Evolutionary conservation across 2,888 invertebrate species (phyloP).

Genomic region (Halictus quadricinctus): DNA sequence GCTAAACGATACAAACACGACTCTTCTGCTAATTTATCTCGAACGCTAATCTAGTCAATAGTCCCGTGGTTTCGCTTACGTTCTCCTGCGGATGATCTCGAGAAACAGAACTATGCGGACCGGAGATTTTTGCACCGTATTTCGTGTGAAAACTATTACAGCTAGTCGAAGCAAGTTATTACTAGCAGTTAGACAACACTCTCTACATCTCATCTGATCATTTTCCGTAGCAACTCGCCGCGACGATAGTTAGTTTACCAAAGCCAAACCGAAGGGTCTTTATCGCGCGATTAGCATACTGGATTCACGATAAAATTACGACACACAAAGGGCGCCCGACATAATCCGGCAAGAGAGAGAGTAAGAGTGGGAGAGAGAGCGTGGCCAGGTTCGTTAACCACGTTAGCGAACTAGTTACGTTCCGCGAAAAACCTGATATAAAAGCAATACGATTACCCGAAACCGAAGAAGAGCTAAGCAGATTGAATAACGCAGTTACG

Average conservation of each 20-base stretch:
- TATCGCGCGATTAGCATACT: not conserved
- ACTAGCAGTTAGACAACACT: not conserved
- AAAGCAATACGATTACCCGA: slow-evolving; percentile 8
- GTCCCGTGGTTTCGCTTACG: not conserved
- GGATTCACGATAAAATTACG: not conserved
- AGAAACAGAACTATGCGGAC: not conserved
- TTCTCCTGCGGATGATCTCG: too few relatives aligned
- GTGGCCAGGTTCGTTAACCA: not conserved
- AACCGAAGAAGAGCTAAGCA: not conserved
- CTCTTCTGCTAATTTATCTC: not conserved
- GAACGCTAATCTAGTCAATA: not conserved
- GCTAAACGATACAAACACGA: not conserved
- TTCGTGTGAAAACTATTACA: not conserved
- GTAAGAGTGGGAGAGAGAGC: not conserved
- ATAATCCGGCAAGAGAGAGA: not conserved
- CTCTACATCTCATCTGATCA: not conserved
- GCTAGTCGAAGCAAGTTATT: not conserved
- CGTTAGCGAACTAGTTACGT: slow-evolving; percentile 8
- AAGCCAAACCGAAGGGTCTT: not conserved
- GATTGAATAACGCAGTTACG: slow-evolving; percentile 12
- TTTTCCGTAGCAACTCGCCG: not conserved
- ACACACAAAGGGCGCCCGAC: not conserved
- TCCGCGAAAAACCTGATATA: slow-evolving; percentile 1
- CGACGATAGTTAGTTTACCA: not conserved
- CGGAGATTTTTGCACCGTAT: too few relatives aligned